Evolutionary conservation across 1,140 invertebrate genomes (phyloP).

Genomic region (Tetragnatha versicolor): DNA sequence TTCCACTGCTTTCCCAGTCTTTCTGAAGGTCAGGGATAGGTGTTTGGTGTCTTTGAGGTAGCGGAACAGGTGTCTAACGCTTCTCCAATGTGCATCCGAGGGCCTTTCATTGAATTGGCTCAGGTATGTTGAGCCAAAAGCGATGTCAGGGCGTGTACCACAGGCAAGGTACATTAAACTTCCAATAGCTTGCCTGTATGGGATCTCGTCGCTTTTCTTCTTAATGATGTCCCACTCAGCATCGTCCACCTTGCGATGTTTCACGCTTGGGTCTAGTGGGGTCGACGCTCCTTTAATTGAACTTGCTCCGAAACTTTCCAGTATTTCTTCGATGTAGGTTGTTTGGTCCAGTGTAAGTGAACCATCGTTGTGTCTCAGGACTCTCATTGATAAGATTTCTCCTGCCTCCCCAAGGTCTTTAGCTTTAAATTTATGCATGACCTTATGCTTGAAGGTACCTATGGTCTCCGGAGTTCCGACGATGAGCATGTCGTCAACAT

Average conservation of each 20-base stretch:
- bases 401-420: slow-evolving; percentile 11
- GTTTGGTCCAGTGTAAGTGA: slow-evolving; percentile 31
- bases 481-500: slow-evolving; percentile 53
- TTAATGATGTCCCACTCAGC: slow-evolving; percentile 21
- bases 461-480: slow-evolving; percentile 48
- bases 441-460: slow-evolving; percentile 30
- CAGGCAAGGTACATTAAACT: slow-evolving; percentile 63
- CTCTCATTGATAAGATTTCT: neutral
- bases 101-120: neutral
- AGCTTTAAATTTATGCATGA: slow-evolving; percentile 46
- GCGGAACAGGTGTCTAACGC: neutral
- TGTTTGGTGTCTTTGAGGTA: neutral
- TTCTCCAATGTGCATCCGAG: neutral
- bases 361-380: neutral
- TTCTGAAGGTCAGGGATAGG: neutral
- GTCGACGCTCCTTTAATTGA: too few species aligned
- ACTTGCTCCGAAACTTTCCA: slow-evolving; percentile 59
- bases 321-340: slow-evolving; percentile 43
- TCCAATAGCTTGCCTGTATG: slow-evolving; percentile 56
- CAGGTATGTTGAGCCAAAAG: neutral
- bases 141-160: neutral
- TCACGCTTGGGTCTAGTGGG: too few species aligned
- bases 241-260: too few species aligned
- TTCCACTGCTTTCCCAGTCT: neutral
- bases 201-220: slow-evolving; percentile 41